Evolutionary conservation across 2,113 vertebrate genomes (phyloP), one percentile per base, ranked within the genome.

Genomic region (Ictalurus punctatus): DNA sequence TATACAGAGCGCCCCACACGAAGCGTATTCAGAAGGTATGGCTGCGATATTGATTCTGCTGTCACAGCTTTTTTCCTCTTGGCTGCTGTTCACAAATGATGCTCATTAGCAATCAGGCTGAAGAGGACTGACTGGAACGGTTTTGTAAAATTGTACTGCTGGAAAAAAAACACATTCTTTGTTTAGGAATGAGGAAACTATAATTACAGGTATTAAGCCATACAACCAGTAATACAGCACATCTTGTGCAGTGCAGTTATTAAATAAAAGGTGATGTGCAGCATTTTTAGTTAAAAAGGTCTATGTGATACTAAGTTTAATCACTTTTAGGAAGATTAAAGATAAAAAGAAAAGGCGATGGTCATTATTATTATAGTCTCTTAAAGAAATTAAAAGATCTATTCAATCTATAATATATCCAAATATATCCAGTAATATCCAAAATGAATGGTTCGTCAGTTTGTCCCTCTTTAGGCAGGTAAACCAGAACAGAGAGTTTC

Each of bases 1-100:
- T 48, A 80, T n/a, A 52, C 25, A 2, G 65, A 80, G 87, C 65
- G 52, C 84, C 86, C 78, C 89, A 88, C 87, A 88, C 52, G 27
- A 86, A 79, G 86, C 76, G 44, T 48, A 65, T 61, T 89, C 37
- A 79, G 85, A 89, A 59, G 73, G 52, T 63, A 88, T 87, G 67
- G 52, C 86, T 85, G 79, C 59, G 34, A 81, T 86, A 92, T 92
- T 88, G 87, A 92, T 93, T 81, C 84, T 87, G 81, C 90, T 91
- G 92, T 90, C 90, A 88, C 84, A 65, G 81, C 84, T 44, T 86
- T 90, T 87, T 85, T 81, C 89, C 69, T 19, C 86, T 78, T 54
- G 37, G 48, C 44, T 87, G 58, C 59, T 83, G 52, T 48, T 88
- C 88, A 87, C 54, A 85, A 87, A 81, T 67, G 69, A 87, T 88